phyloP scores from a whole-genome alignment of 2,113 vertebrate genomes.

The Jacana jacana region DNA sequence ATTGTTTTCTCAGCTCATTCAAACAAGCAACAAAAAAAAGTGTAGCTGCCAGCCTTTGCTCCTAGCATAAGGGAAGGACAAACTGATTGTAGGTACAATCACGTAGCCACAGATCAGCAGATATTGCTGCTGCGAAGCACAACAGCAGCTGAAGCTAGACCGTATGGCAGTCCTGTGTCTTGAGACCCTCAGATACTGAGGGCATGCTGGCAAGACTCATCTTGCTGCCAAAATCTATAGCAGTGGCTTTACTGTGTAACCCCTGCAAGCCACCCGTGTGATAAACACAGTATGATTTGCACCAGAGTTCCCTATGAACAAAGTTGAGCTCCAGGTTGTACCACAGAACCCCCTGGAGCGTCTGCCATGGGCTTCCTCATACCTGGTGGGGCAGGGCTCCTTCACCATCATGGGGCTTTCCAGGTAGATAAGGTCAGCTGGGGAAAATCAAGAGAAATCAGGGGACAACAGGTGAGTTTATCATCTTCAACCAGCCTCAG shows the following conservation, averaged over 20 bases:
- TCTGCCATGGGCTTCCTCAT: rapidly evolving
- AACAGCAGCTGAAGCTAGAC: rapidly evolving
- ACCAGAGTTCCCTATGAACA: not conserved
- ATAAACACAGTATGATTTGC: rapidly evolving
- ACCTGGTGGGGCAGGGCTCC: not conserved
- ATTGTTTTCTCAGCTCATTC: not conserved
- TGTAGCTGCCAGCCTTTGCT: not conserved
- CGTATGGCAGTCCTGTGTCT: not conserved
- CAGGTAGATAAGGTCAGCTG: not conserved
- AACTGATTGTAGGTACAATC: not conserved
- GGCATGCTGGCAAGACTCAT: not conserved
- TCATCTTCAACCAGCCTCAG: not conserved
- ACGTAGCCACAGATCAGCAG: not conserved
- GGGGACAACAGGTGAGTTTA: not conserved
- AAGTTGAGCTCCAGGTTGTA: not conserved
- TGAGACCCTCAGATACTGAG: not conserved
- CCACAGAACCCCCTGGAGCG: rapidly evolving
- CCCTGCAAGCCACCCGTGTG: rapidly evolving
- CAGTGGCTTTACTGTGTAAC: not conserved
- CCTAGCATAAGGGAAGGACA: rapidly evolving
- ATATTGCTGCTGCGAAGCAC: not conserved
- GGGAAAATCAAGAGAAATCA: not conserved
- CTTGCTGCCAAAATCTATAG: not conserved
- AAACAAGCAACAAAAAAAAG: not conserved
- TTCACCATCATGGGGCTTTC: rapidly evolving